phyloP scores from a whole-genome alignment of 2,888 invertebrate species.

The Chrysolina haemoptera region DNA sequence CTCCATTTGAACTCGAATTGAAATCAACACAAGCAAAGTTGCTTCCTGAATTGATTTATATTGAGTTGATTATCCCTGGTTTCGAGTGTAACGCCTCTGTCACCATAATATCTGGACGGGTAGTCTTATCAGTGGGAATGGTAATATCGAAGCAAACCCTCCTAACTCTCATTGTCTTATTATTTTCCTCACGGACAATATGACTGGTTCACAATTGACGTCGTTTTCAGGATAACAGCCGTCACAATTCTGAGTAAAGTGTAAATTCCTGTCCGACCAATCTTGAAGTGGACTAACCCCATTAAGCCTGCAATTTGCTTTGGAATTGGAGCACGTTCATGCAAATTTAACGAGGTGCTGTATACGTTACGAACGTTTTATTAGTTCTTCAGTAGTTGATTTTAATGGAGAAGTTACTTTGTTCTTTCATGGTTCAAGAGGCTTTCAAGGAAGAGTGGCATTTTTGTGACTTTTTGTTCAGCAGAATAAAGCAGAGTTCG shows the following conservation, averaged over 20 bases:
- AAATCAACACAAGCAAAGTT: no score
- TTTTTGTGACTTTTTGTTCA: neutral
- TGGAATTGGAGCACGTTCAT: conserved; percentile 59
- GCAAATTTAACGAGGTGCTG: conserved; percentile 56
- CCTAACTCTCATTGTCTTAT: conserved; percentile 53
- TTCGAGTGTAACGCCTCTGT: neutral
- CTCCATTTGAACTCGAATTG: no score
- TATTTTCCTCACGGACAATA: conserved; percentile 63
- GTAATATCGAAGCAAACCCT: conserved; percentile 50
- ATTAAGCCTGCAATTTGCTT: conserved; percentile 59
- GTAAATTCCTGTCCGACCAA: conserved; percentile 52
- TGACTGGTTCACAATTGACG: conserved; percentile 53
- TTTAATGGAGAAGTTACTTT: conserved; percentile 23
- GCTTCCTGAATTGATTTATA: no score
- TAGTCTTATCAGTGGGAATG: conserved; percentile 48
- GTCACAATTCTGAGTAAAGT: conserved; percentile 49
- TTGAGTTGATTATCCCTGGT: no score
- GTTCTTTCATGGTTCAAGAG: conserved; percentile 17
- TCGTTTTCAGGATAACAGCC: conserved; percentile 57
- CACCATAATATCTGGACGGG: conserved; percentile 41
- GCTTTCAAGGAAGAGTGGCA: neutral
- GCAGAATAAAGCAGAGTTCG: no score
- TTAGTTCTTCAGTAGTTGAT: conserved; percentile 32
- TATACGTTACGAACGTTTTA: conserved; percentile 34
- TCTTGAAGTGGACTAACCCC: conserved; percentile 54